Base-by-base conservation (phyloP, 1,140 invertebrate species). In the Coptotermes formosanus region DNA sequence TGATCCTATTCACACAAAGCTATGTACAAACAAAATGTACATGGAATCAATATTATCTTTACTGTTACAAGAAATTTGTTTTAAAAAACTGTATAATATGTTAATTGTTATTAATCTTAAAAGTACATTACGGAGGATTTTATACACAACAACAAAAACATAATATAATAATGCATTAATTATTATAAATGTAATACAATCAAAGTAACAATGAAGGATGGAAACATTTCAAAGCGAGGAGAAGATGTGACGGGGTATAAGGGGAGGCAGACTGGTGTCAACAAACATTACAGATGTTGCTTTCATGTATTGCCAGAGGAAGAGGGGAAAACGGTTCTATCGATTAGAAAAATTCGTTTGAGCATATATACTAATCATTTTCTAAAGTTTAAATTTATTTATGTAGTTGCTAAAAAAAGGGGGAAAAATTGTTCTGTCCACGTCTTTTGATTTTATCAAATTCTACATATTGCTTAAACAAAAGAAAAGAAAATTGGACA, bases 21-120 rank as follows among this genome's bases (percentile, higher is more conserved):
- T 86, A 86, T 86, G 85, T 86, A 86, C 86, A 86, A 83, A 86
- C 38, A 44, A 86, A 86, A 86, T 86, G 52, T 86, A 86, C 86
- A 86, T 43, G 86, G 83, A 86, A 59, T 84, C 83, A 86, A 64
- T 84, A 86, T 64, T 86, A 84, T 55, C 55, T 32, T 64, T 55
- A 82, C n/a, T 55, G 48, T 83, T 86, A 86, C 75, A 83, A 86
- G 83, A 85, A 55, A 23, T 85, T 16, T 85, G 25, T 75, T 75
- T 75, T 75, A 75, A 75, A 75, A 75, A 75, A 75, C 25, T 75
- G 64, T 75, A 75, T 14, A 25, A 30, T 75, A 75, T 75, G 64
- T 75, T 75, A 75, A 75, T 75, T 75, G n/a, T 83, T 83, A 83
- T 83, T 85, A 64, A 69, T 85, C 38, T 64, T 85, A 52, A 85